A percentile compares a stretch with the other conserved stretches of the same genome.
Conservation (phyloP, 2,113 vertebrate species). For the Marcusenius ussheri region DNA sequence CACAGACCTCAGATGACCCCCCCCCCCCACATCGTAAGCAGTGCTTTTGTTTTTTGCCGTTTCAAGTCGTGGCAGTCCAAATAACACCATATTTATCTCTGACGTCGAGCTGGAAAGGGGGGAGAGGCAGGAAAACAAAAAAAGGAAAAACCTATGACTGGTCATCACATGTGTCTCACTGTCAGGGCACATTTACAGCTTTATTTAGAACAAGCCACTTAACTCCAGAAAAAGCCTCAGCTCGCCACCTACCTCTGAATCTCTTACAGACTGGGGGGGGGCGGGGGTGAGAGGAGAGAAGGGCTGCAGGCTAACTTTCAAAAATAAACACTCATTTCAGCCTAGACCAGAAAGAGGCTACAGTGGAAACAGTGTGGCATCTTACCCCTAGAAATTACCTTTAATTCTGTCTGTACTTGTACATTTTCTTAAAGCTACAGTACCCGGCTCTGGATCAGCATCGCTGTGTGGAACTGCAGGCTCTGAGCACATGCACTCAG, state of each 20-base stretch:
- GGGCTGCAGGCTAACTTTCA: not conserved
- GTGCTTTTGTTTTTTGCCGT: not conserved
- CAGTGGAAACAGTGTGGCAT: not conserved
- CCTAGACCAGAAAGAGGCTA: constrained; percentile 24
- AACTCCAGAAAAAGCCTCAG: not conserved
- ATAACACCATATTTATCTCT: constrained; percentile 14
- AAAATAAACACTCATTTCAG: constrained; percentile 2
- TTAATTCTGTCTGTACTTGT: too few species aligned
- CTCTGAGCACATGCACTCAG: not conserved
- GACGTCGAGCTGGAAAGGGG: not conserved
- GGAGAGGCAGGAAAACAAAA: not conserved
- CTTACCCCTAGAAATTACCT: not conserved
- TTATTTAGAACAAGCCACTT: constrained; percentile 10
- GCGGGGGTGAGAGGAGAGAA: not conserved
- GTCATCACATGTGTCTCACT: not conserved
- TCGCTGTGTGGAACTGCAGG: not conserved
- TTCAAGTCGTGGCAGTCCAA: constrained; percentile 3
- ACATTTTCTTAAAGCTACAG: not conserved
- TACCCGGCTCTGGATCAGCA: not conserved
- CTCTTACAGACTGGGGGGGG: not conserved
- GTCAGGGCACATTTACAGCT: constrained; percentile 5
- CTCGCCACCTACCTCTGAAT: constrained; percentile 5
- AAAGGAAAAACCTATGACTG: not conserved
- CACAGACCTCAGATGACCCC: constrained; percentile 56
- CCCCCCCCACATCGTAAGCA: not conserved